Conservation (phyloP, 2,888 invertebrate species). For the Dicycla oo region DNA sequence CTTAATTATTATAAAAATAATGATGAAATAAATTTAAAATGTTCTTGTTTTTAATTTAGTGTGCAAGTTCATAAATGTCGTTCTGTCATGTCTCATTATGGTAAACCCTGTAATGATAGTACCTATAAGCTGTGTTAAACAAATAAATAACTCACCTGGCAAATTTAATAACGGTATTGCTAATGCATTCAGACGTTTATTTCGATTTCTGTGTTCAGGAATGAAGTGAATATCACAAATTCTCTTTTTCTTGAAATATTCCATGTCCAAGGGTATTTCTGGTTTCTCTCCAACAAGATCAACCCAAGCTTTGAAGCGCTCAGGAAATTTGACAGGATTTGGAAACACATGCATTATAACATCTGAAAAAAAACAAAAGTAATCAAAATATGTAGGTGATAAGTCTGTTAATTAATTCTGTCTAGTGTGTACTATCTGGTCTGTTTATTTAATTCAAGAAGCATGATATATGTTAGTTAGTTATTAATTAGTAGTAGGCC, state of each 20-base stretch:
- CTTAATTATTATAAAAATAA: slow-evolving; percentile 3
- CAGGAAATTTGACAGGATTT: slow-evolving; percentile 12
- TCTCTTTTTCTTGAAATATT: slow-evolving; percentile 16
- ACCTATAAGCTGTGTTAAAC: slow-evolving; percentile 4
- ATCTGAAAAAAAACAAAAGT: slow-evolving; percentile 15
- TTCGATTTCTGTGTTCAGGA: slow-evolving; percentile 8
- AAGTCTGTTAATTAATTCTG: slow-evolving; percentile 7
- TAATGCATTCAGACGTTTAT: slow-evolving; percentile 21
- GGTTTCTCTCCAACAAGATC: slow-evolving; percentile 13
- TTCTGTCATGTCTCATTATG: slow-evolving; percentile 7
- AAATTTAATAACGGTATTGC: slow-evolving; percentile 13
- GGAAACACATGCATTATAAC: slow-evolving; percentile 9
- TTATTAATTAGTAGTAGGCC: slow-evolving; percentile 9
- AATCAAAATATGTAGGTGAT: slow-evolving; percentile 1
- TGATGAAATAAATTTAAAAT: slow-evolving; percentile 9
- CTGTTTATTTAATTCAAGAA: slow-evolving; percentile 9
- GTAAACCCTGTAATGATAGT: slow-evolving; percentile 12
- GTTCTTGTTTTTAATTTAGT: slow-evolving; percentile 9
- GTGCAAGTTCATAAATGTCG: slow-evolving; percentile 7
- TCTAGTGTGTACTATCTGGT: slow-evolving; percentile 4
- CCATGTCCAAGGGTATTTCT: slow-evolving; percentile 5
- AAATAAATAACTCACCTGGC: slow-evolving; percentile 12
- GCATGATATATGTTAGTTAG: slow-evolving; percentile 9
- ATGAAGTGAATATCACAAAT: slow-evolving; percentile 13
- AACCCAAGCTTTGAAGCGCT: slow-evolving; percentile 21